Percentiles rank a stretch among this genome's conserved stretches.
phyloP scores from a whole-genome alignment of 2,113 vertebrate genomes.

The Apus apus region DNA sequence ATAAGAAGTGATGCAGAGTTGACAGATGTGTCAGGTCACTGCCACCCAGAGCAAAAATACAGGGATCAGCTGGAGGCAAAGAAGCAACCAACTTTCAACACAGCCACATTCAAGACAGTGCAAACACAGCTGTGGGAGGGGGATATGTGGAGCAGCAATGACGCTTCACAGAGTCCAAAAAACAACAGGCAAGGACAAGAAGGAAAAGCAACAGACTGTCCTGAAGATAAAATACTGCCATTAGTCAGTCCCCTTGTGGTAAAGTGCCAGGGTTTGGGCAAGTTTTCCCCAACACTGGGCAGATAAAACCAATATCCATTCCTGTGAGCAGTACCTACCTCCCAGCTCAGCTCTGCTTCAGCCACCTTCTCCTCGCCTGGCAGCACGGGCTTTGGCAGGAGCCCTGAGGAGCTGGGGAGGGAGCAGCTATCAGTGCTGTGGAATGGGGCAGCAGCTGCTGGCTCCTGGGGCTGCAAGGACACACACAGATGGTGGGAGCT shows the following conservation, averaged over 20 bases:
- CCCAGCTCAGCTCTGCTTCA: background rate
- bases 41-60: background rate
- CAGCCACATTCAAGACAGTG: background rate
- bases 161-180: background rate
- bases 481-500: background rate
- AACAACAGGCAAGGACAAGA: background rate
- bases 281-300: background rate
- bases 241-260: accelerated
- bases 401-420: background rate
- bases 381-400: accelerated
- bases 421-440: background rate
- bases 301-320: background rate
- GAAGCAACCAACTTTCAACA: background rate
- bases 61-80: background rate
- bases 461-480: background rate
- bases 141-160: background rate
- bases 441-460: background rate
- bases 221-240: background rate
- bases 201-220: background rate
- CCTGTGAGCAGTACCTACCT: background rate
- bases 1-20: background rate
- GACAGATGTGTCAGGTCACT: background rate
- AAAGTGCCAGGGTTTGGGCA: background rate
- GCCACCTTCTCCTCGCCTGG: accelerated
- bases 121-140: background rate